Percentiles rank a stretch among this genome's conserved stretches.
Evolutionary conservation across 2,888 invertebrate genomes (phyloP).

Genomic region (Cryptus viduatorius): DNA sequence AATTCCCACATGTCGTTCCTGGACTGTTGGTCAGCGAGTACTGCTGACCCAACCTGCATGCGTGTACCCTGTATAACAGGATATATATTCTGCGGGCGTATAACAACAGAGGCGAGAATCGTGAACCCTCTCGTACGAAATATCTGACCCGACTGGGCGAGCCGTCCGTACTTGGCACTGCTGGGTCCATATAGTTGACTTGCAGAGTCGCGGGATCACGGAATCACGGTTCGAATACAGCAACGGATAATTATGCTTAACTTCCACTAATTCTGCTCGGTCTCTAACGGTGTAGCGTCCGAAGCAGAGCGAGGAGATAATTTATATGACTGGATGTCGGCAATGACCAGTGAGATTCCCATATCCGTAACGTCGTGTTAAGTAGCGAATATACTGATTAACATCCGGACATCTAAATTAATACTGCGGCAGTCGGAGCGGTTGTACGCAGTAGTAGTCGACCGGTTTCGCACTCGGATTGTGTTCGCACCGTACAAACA

Average conservation of each 20-base stretch:
- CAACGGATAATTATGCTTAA: conserved; percentile 56
- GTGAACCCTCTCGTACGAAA: conserved; percentile 37
- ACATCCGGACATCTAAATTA: conserved; percentile 51
- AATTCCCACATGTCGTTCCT: conserved; percentile 43
- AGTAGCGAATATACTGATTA: conserved; percentile 55
- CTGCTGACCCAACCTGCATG: background rate
- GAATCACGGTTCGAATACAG: conserved; percentile 27
- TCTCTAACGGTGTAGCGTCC: conserved; percentile 30
- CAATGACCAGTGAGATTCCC: conserved; percentile 24
- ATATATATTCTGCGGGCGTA: conserved; percentile 16
- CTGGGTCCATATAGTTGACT: conserved; percentile 13
- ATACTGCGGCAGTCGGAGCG: conserved; percentile 17
- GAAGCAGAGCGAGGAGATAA: conserved; percentile 23
- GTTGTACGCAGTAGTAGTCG: background rate
- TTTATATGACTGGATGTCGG: conserved; percentile 38
- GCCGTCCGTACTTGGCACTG: conserved; percentile 2
- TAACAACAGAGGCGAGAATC: conserved; percentile 6
- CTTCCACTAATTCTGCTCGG: conserved; percentile 43
- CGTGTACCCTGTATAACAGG: background rate
- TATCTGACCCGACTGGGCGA: conserved; percentile 41
- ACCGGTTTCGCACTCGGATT: background rate
- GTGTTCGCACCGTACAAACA: conserved; percentile 16
- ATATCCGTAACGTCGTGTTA: conserved; percentile 33
- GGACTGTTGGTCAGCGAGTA: conserved; percentile 8
- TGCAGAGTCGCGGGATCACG: conserved; percentile 27